Percentiles rank a stretch among this genome's conserved stretches.
Conservation (phyloP, 2,888 invertebrate species). For the Stratiomys singularior region DNA sequence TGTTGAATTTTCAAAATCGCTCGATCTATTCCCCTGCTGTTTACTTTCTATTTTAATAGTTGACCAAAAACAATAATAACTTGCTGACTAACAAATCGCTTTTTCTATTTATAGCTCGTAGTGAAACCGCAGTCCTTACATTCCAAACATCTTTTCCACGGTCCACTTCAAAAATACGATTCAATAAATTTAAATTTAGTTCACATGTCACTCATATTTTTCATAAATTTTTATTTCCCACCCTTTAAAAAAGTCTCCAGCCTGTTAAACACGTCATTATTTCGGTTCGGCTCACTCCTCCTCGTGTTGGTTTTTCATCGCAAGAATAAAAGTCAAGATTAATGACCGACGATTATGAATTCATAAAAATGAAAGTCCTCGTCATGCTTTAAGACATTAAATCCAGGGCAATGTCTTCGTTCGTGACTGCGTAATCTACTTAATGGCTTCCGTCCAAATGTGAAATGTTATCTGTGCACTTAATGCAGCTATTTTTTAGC, state of each 20-base stretch:
- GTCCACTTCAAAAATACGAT: neutral
- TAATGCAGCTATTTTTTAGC: slow-evolving; percentile 23
- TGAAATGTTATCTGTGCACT: slow-evolving; percentile 37
- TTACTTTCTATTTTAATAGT: too few relatives aligned
- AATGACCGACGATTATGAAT: slow-evolving; percentile 19
- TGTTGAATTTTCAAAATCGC: too few relatives aligned
- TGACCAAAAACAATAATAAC: too few relatives aligned
- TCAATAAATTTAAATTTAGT: neutral
- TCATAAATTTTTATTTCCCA: neutral
- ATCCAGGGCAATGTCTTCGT: slow-evolving; percentile 25
- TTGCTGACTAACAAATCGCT: too few relatives aligned
- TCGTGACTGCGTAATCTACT: slow-evolving; percentile 20
- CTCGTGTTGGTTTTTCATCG: neutral
- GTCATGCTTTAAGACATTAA: neutral
- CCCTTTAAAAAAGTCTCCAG: neutral
- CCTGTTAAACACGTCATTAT: slow-evolving; percentile 24
- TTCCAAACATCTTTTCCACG: too few relatives aligned
- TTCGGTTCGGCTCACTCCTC: neutral
- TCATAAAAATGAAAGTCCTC: slow-evolving; percentile 28
- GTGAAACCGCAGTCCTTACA: too few relatives aligned
- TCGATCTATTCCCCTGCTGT: too few relatives aligned
- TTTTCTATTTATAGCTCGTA: too few relatives aligned
- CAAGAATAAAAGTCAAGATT: slow-evolving; percentile 15
- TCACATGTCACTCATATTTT: slow-evolving; percentile 25
- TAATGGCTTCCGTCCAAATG: slow-evolving; percentile 24